A percentile compares a stretch with the other conserved stretches of the same genome.
Conservation (phyloP, 2,888 invertebrate genomes). For the Empis stercorea region DNA sequence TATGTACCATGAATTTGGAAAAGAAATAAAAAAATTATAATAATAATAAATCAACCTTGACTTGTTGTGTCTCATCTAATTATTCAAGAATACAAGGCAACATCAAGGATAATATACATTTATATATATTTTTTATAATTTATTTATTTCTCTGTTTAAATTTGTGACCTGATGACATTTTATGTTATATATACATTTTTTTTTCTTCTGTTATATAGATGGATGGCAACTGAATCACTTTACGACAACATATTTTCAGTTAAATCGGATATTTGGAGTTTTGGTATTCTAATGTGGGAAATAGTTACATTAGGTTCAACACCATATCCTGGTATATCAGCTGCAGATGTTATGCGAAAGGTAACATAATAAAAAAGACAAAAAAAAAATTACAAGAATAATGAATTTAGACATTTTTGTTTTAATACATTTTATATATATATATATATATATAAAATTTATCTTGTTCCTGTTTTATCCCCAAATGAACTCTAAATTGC, state of each 20-base stretch:
- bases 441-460: neutral
- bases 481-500: conserved; percentile 12
- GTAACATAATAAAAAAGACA: conserved; percentile 38
- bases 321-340: conserved; percentile 86
- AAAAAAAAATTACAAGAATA: neutral
- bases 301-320: conserved; percentile 90
- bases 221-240: conserved; percentile 95
- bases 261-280: conserved; percentile 93
- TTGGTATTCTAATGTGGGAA: conserved; percentile 91
- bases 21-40: too few species aligned
- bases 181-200: too few species aligned
- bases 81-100: too few species aligned
- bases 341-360: conserved; percentile 80
- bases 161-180: too few species aligned
- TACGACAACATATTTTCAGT: conserved; percentile 89
- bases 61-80: too few species aligned
- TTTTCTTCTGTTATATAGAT: conserved; percentile 40
- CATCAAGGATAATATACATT: too few species aligned
- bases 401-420: neutral
- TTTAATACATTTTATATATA: too few species aligned
- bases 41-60: too few species aligned
- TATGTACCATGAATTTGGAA: too few species aligned
- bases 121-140: too few species aligned
- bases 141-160: too few species aligned
- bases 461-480: neutral